Base-by-base conservation (phyloP, 2,888 invertebrate genomes). In the Cheiracanthium punctorium region DNA sequence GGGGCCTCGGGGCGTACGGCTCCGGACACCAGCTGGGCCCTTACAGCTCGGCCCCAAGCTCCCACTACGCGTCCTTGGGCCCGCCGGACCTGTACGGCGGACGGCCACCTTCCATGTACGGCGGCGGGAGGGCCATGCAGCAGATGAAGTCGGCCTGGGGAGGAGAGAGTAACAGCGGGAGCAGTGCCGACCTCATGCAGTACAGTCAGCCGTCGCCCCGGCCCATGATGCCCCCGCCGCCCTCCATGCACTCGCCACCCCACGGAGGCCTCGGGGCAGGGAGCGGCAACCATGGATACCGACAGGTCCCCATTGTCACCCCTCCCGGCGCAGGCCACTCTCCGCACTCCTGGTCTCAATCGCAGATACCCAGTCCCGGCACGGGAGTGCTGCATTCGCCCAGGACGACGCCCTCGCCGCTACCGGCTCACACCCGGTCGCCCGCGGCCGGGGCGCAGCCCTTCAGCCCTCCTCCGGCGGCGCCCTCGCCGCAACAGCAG, bases 341-440 rank as follows among this genome's bases (percentile, higher is more conserved):
- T 12, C 88, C 89, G 0, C 89, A 89, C 12, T 82, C 85, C 0
- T 89, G 89, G 89, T 82, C 87, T 0, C 89, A 89, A 52, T 88
- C 88, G 1, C 88, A 88, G 30, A 89, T 88, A 37, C 88, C 88
- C 2, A 88, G 88, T 37, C 87, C 87, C 12, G 80, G 82, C 8
- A 58, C 87, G 17, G 72, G 75, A 1, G 80, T 88, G 41, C 77
- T 89, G n/a, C 87, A 81, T n/a, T 89, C 89, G 0, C 89, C 89
- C 0, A 82, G 89, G 29, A 88, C 89, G 14, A 89, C 89, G 7
- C 89, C 89, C 12, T 89, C 89, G 1, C 89, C 89, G 0, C 48
- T 89, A 29, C 88, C 85, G 5, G 71, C 82, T 32, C 87, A 87
- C 48, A 72, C 82, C 1, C 69, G 89, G 28, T 80, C 87, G 33